Percentiles rank a stretch among this genome's conserved stretches.
phyloP scores from a whole-genome alignment of 2,888 invertebrate species.

The Acanthoscelides obtectus region DNA sequence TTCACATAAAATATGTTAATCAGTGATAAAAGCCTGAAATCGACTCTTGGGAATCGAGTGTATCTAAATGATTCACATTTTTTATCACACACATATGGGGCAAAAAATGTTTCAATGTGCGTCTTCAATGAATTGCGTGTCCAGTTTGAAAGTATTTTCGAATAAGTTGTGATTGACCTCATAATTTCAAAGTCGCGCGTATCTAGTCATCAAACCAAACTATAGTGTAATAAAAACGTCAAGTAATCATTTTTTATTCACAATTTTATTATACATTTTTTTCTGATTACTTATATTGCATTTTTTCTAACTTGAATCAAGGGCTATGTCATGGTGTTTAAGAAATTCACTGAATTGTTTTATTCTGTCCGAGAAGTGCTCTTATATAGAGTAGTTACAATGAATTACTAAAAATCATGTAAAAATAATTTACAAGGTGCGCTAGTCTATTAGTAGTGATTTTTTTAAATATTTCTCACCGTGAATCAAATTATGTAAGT shows the following conservation, averaged over 20 bases:
- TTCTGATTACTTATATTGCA: not conserved
- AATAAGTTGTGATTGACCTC: not conserved
- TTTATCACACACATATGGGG: too few relatives aligned
- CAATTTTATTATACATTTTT: too few relatives aligned
- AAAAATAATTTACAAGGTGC: not conserved
- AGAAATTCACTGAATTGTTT: not conserved
- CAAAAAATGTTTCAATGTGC: too few relatives aligned
- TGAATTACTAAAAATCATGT: not conserved
- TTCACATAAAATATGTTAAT: too few relatives aligned
- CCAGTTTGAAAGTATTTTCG: too few relatives aligned
- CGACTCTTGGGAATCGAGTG: too few relatives aligned
- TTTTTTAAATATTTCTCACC: not conserved
- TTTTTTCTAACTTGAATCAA: not conserved
- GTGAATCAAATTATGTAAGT: not conserved
- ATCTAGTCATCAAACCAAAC: not conserved
- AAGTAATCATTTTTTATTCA: not conserved
- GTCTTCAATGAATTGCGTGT: too few relatives aligned
- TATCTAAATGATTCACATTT: too few relatives aligned
- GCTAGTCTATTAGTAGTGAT: conserved; percentile 3
- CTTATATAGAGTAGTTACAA: not conserved
- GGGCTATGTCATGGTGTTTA: not conserved
- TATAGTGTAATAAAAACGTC: not conserved
- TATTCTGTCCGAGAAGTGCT: not conserved
- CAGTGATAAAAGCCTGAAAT: too few relatives aligned
- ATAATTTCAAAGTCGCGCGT: not conserved